These are phyloP conservation scores for Callyntrura guangdongensis DNA, from an alignment of 2,888 invertebrate genomes.

Conservation along the genomic window DNA sequence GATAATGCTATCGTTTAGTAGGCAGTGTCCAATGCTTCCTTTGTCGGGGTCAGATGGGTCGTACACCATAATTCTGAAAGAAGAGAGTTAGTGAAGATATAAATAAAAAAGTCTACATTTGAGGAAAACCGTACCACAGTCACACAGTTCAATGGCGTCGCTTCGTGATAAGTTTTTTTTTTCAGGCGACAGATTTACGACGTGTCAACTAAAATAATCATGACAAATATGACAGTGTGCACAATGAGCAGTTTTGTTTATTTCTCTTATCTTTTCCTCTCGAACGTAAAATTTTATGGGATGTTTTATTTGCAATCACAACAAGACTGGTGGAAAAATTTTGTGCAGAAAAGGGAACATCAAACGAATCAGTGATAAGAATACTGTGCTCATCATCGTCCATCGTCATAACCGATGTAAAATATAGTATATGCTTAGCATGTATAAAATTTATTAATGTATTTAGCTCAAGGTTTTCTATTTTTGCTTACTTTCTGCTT, in stretches of 20 bases:
- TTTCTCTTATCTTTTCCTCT: too few species aligned
- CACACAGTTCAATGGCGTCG: not conserved
- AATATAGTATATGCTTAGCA: not conserved
- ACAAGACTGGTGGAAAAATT: too few species aligned
- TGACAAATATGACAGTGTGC: not conserved
- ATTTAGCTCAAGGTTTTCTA: too few species aligned
- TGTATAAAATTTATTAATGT: not conserved
- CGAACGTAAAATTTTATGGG: too few species aligned
- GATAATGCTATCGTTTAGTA: conserved; percentile 82
- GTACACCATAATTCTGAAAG: conserved; percentile 90
- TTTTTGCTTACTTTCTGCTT: conserved; percentile 88
- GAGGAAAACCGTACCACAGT: not conserved
- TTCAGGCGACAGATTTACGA: conserved; percentile 31
- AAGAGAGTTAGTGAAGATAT: conserved; percentile 4
- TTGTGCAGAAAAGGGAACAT: too few species aligned
- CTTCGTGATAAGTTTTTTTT: not conserved
- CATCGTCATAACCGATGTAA: not conserved
- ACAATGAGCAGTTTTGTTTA: not conserved
- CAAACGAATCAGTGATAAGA: too few species aligned
- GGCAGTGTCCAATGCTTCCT: conserved; percentile 80
- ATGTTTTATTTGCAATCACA: too few species aligned
- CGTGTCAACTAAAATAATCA: conserved; percentile 33
- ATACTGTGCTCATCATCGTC: not conserved
- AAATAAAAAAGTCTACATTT: conserved; percentile 3
- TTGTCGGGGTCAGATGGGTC: conserved; percentile 95